Evolutionary conservation across 1,140 invertebrate species (phyloP), one percentile per base, ranked within the genome.

Genomic region (Limonius californicus): DNA sequence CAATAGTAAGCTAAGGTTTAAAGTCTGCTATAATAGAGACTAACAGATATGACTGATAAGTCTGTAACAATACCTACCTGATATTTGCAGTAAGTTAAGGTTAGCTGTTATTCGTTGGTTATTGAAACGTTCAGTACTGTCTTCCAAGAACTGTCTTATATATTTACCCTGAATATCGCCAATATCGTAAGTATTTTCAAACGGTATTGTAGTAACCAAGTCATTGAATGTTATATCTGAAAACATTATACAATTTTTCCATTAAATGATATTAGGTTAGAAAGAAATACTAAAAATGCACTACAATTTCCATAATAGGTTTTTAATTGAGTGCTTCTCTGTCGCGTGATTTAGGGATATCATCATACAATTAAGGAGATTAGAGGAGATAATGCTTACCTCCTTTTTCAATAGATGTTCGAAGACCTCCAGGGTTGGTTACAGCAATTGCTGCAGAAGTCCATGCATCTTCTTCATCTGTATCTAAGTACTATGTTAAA

Each of bases 341-440:
- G n/a, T n/a, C n/a, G n/a, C n/a, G n/a, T n/a, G n/a, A n/a, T n/a
- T n/a, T n/a, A n/a, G n/a, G n/a, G n/a, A n/a, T n/a, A n/a, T n/a
- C n/a, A n/a, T n/a, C n/a, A n/a, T n/a, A 27, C 3, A 27, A 27
- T 27, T 27, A 27, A 27, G 9, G 9, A 4, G 23, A 27, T 27
- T 4, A 27, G 9, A 27, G 9, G 9, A 27, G 19, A 53, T 70
- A 3, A 27, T 27, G 23, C 72, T 74, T 73, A 83, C 80, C 78
- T 73, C 78, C 80, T 42, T 71, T 79, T 54, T 65, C 77, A 64
- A 80, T 89, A 71, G 68, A 83, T 74, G 72, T 80, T 39, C 91
- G 78, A 15, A 93, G 79, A 9, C 86, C 88, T 4, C 91, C 91
- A 0, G 84, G 76, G 74, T 91, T 91, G 8, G 83, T 79, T 3